A percentile compares a stretch with the other conserved stretches of the same genome.
phyloP scores from a whole-genome alignment of 2,113 vertebrate species.

The Xiphophorus couchianus region DNA sequence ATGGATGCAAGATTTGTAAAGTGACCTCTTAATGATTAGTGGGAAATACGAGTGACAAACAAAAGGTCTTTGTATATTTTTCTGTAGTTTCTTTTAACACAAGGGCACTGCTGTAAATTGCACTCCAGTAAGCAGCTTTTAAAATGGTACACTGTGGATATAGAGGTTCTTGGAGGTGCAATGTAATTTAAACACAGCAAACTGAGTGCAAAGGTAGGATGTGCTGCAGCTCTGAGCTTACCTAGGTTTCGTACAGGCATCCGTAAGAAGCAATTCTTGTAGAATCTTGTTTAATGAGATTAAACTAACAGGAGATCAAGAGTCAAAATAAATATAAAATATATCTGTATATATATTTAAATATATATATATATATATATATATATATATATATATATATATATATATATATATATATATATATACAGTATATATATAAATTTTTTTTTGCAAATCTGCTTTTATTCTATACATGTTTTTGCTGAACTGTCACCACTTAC shows the following conservation, averaged over 20 bases:
- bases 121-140: constrained; percentile 45
- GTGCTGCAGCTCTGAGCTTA: constrained; percentile 34
- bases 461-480: too few species aligned
- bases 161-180: constrained; percentile 22
- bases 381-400: too few species aligned
- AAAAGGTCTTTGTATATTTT: constrained; percentile 25
- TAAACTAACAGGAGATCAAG: not conserved
- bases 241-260: constrained; percentile 57
- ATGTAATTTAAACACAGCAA: constrained; percentile 57
- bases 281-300: constrained; percentile 48
- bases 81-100: constrained; percentile 3
- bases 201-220: constrained; percentile 52
- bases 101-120: constrained; percentile 35
- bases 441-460: too few species aligned
- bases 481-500: too few species aligned
- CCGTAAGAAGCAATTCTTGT: constrained; percentile 43
- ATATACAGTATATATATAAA: too few species aligned
- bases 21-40: constrained; percentile 45
- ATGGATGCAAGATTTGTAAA: constrained; percentile 58
- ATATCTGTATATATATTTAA: too few species aligned
- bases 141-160: constrained; percentile 50
- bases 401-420: too few species aligned
- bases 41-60: constrained; percentile 20
- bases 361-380: too few species aligned
- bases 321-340: too few species aligned